phyloP scores from a whole-genome alignment of 2,888 invertebrate genomes.

The Sinodicranocentrus sp. region DNA sequence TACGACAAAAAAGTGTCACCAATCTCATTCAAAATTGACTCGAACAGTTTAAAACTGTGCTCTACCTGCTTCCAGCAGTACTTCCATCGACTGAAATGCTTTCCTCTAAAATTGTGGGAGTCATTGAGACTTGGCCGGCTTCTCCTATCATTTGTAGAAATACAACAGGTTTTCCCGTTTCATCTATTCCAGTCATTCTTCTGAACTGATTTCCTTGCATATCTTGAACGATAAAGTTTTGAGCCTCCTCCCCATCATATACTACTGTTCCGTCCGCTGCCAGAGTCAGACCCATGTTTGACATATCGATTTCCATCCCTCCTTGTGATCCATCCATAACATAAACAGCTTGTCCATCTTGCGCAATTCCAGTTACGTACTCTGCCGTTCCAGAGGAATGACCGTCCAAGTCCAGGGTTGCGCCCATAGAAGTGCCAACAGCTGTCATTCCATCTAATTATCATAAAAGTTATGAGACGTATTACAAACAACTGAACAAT shows the following conservation, averaged over 20 bases:
- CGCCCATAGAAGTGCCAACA: slow-evolving; percentile 82
- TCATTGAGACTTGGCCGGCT: slow-evolving; percentile 67
- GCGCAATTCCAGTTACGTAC: slow-evolving; percentile 63
- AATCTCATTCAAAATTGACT: neutral
- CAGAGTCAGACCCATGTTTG: slow-evolving; percentile 76
- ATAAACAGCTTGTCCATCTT: slow-evolving; percentile 75
- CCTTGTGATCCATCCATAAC: slow-evolving; percentile 74
- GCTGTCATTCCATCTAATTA: slow-evolving; percentile 80
- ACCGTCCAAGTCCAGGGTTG: slow-evolving; percentile 81
- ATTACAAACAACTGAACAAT: too few species aligned
- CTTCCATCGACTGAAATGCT: slow-evolving; percentile 38
- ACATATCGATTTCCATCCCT: slow-evolving; percentile 73
- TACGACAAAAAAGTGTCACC: neutral
- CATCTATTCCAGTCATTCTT: slow-evolving; percentile 74
- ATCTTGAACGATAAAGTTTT: slow-evolving; percentile 75
- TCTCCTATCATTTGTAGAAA: slow-evolving; percentile 75
- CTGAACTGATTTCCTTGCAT: slow-evolving; percentile 74
- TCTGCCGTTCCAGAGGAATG: slow-evolving; percentile 53
- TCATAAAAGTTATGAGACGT: too few species aligned
- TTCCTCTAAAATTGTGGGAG: slow-evolving; percentile 63
- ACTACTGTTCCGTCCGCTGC: slow-evolving; percentile 75
- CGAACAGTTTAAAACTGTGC: neutral
- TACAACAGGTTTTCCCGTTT: slow-evolving; percentile 73
- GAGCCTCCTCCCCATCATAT: slow-evolving; percentile 64
- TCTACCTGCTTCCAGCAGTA: slow-evolving; percentile 23